Evolutionary conservation across 1,140 invertebrate genomes (phyloP).

Genomic region (Caenorhabditis inopinata): DNA sequence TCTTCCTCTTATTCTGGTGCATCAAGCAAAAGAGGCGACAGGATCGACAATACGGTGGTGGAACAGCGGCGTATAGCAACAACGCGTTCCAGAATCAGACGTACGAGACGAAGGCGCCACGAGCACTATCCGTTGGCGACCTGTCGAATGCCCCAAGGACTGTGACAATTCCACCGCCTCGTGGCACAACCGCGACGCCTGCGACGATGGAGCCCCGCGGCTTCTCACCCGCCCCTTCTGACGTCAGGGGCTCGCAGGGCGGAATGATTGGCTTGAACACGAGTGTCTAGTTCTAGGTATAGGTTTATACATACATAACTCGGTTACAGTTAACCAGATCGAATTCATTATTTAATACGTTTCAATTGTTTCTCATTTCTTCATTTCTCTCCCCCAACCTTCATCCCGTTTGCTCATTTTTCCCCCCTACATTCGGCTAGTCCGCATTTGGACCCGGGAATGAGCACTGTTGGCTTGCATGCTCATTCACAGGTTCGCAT

Average conservation of each 20-base stretch:
- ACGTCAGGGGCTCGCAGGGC: not conserved
- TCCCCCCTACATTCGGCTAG: not conserved
- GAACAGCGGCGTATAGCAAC: not conserved
- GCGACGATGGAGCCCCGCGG: constrained; percentile 8
- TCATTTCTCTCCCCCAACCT: not conserved
- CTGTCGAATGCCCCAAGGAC: not conserved
- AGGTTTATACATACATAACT: not conserved
- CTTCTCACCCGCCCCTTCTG: not conserved
- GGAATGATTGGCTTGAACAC: not conserved
- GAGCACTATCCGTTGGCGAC: not conserved
- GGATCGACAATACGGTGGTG: not conserved
- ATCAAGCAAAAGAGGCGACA: constrained; percentile 39
- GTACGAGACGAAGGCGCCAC: constrained; percentile 4
- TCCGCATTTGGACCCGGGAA: constrained; percentile 7
- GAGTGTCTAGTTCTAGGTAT: not conserved
- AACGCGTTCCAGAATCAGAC: constrained; percentile 16
- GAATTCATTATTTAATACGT: not conserved
- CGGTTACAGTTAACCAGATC: too few relatives aligned
- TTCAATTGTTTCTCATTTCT: not conserved
- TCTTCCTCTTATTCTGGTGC: constrained; percentile 50
- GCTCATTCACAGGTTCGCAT: not conserved
- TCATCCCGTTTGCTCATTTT: constrained; percentile 15
- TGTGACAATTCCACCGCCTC: constrained; percentile 1
- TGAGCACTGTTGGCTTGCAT: not conserved
- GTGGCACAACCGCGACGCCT: not conserved